phyloP scores from a whole-genome alignment of 2,888 invertebrate genomes.

The Harpagoxenus sublaevis region DNA sequence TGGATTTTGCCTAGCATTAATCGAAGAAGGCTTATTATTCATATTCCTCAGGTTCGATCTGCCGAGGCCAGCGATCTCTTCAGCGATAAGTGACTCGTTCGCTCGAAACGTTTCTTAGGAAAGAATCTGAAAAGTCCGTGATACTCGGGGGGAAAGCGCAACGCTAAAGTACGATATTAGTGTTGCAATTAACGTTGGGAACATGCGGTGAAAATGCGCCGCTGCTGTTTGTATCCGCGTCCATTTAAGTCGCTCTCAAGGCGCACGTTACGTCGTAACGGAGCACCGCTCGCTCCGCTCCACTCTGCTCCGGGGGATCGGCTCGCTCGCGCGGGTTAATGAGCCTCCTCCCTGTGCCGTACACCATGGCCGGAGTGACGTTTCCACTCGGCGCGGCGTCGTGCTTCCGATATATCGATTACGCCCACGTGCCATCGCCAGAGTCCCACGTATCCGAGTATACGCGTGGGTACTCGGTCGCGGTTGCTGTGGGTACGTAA shows the following conservation, averaged over 20 bases:
- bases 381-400: conserved; percentile 57
- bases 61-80: not conserved
- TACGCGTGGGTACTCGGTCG: conserved; percentile 51
- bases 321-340: conserved; percentile 67
- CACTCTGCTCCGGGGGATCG: conserved; percentile 7
- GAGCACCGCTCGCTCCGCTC: conserved; percentile 47
- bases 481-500: conserved; percentile 35
- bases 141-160: conserved; percentile 6
- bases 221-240: conserved; percentile 11
- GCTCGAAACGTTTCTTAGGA: too few relatives aligned
- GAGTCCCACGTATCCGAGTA: conserved; percentile 64
- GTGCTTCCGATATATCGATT: conserved; percentile 73
- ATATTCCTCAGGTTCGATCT: not conserved
- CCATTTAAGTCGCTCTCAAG: conserved; percentile 41
- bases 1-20: not conserved
- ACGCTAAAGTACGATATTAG: not conserved
- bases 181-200: conserved; percentile 13
- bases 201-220: conserved; percentile 22
- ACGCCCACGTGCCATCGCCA: conserved; percentile 71
- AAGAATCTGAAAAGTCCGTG: conserved; percentile 3
- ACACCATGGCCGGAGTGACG: conserved; percentile 57
- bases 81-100: not conserved
- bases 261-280: conserved; percentile 3
- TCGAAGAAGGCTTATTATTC: not conserved
- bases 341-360: conserved; percentile 63